Percentiles rank a stretch among this genome's conserved stretches.
These are phyloP conservation scores for Lithophane leautieri DNA, from an alignment of 2,888 invertebrate genomes.

Conservation along the genomic window DNA sequence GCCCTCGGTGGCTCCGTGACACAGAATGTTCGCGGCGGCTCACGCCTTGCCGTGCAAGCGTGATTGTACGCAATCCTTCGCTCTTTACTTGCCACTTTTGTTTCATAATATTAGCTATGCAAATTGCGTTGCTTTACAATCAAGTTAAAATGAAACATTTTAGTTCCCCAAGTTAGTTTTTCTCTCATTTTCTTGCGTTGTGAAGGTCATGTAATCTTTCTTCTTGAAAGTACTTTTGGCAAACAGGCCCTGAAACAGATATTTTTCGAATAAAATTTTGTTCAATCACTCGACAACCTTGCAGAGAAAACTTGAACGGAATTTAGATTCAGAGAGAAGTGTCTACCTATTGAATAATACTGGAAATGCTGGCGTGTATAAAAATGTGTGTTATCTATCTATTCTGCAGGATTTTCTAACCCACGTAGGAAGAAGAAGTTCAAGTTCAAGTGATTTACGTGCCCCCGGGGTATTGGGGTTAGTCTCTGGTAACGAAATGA, in stretches of 20 bases:
- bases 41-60: slow-evolving; percentile 47
- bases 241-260: slow-evolving; percentile 26
- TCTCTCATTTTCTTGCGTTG: slow-evolving; percentile 12
- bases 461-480: neutral
- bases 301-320: slow-evolving; percentile 31
- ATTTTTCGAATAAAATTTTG: slow-evolving; percentile 43
- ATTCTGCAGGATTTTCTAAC: slow-evolving; percentile 29
- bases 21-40: slow-evolving; percentile 56
- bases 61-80: slow-evolving; percentile 55
- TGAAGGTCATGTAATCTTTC: slow-evolving; percentile 40
- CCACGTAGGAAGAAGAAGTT: slow-evolving; percentile 46
- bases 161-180: slow-evolving; percentile 21
- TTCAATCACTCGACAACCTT: slow-evolving; percentile 35
- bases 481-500: slow-evolving; percentile 32
- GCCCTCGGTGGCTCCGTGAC: slow-evolving; percentile 58
- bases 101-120: slow-evolving; percentile 61
- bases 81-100: slow-evolving; percentile 55
- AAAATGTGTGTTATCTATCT: slow-evolving; percentile 33
- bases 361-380: slow-evolving; percentile 33
- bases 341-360: slow-evolving; percentile 48
- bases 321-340: slow-evolving; percentile 43
- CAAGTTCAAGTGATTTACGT: slow-evolving; percentile 48
- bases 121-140: slow-evolving; percentile 48
- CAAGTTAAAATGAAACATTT: slow-evolving; percentile 41
- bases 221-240: slow-evolving; percentile 32